Percentiles rank a stretch among this genome's conserved stretches.
These are phyloP conservation scores for Cydia pomonella DNA, from an alignment of 1,140 invertebrate genomes.

Conservation along the genomic window DNA sequence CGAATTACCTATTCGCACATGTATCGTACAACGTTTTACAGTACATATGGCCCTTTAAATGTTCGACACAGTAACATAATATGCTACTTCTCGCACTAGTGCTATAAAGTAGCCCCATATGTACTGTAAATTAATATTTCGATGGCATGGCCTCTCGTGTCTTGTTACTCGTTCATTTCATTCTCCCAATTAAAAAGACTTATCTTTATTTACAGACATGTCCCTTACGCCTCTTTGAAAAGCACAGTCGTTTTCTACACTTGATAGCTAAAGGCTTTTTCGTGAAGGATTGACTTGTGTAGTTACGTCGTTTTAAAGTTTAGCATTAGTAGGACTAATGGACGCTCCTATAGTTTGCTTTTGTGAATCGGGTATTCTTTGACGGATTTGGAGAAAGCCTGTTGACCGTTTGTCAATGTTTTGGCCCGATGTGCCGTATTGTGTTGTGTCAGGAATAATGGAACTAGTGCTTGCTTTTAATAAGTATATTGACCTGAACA, in stretches of 20 bases:
- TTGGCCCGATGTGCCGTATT: neutral
- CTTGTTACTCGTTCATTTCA: conserved; percentile 9
- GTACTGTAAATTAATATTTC: conserved; percentile 31
- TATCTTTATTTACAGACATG: neutral
- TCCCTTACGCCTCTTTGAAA: neutral
- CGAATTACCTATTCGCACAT: too few species aligned
- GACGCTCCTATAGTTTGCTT: neutral
- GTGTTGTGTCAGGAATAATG: neutral
- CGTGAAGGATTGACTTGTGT: neutral
- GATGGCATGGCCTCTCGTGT: neutral
- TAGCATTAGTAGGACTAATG: neutral
- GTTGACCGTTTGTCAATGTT: neutral
- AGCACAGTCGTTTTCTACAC: neutral
- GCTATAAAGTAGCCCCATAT: too few species aligned
- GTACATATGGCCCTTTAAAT: too few species aligned
- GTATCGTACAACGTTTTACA: too few species aligned
- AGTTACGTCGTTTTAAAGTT: neutral
- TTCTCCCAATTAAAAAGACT: neutral
- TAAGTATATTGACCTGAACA: too few species aligned
- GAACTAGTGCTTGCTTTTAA: neutral
- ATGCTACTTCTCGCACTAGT: too few species aligned
- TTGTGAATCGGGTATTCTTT: neutral
- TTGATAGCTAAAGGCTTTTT: neutral
- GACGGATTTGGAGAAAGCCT: neutral
- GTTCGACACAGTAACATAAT: too few species aligned